Base-by-base conservation (phyloP, 2,888 invertebrate genomes). In the Sminthurides aquaticus region DNA sequence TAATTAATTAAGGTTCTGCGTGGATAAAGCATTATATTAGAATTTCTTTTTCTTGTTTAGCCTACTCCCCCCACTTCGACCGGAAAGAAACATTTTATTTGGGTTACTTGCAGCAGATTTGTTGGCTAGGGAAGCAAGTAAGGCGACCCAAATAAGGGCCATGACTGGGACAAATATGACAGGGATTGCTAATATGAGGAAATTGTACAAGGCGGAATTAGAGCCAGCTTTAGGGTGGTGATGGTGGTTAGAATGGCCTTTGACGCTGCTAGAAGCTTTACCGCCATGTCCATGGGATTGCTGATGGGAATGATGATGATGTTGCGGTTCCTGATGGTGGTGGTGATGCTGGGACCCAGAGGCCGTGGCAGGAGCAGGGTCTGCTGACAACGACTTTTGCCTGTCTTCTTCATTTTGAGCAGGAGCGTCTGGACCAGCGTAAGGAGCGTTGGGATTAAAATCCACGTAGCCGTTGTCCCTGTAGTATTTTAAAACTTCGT, bases 141-240 rank as follows among this genome's bases (percentile, higher is more conserved):
- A 48, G 15, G 62, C 22, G 18, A 62, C 22, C 62, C 62, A 62
- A 43, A 56, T 26, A 11, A 62, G 26, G 22, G 62, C 56, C 18
- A 62, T 24, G 15, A 62, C 20, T n/a, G 62, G 62, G 3, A 62
- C 27, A 8, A 62, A 26, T 22, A 62, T 48, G n/a, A 62, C 48
- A 3, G 62, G 62, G 27, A 62, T 22, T 24, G 43, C 62, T 1
- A 62, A 54, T 15, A 57, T 43, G 22, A 25, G 18, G 43, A 61
- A 22, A 22, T 52, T 52, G 52, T 52, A 52, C 18, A 52, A 52
- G 15, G 20, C 15, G 20, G 22, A 52, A 8, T 52, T 8, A 5
- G 18, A 15, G 20, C 15, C 5, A 20, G 52, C 52, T 20, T 52
- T 52, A 18, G 43, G 11, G 43, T 43, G 43, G 8, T 43, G 43